Evolutionary conservation across 2,113 vertebrate species (phyloP).

Genomic region (Lethenteron camtschaticum): DNA sequence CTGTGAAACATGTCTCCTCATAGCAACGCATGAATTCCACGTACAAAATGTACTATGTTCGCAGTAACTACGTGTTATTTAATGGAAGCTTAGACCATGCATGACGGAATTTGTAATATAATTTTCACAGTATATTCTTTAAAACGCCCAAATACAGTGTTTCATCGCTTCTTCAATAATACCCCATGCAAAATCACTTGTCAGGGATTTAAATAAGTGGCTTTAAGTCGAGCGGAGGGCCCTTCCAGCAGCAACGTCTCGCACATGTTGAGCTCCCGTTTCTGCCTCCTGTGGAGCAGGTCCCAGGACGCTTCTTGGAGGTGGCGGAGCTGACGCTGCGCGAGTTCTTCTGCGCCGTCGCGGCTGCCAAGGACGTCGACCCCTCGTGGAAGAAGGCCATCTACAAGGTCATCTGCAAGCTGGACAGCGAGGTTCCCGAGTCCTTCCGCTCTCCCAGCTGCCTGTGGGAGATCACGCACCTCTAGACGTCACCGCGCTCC

Average conservation of each 20-base stretch:
- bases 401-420: conserved; percentile 93
- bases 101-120: too few relatives aligned
- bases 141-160: too few relatives aligned
- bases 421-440: conserved; percentile 72
- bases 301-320: conserved; percentile 67
- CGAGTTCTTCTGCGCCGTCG: conserved; percentile 69
- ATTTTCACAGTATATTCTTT: too few relatives aligned
- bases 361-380: conserved; percentile 51
- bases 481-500: not conserved
- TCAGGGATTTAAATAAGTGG: too few relatives aligned
- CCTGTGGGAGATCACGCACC: conserved; percentile 6
- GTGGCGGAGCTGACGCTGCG: conserved; percentile 61
- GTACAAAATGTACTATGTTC: too few relatives aligned
- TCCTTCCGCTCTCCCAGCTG: conserved; percentile 52
- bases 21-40: too few relatives aligned
- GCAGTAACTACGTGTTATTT: too few relatives aligned
- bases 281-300: conserved; percentile 24
- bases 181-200: too few relatives aligned
- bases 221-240: too few relatives aligned
- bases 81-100: too few relatives aligned
- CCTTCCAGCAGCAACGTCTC: not conserved
- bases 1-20: too few relatives aligned
- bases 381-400: conserved; percentile 97
- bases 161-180: too few relatives aligned
- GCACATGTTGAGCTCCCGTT: not conserved